A percentile compares a stretch with the other conserved stretches of the same genome.
Conservation (phyloP, 1,140 invertebrate genomes). For the Drosophila pectinifera region DNA sequence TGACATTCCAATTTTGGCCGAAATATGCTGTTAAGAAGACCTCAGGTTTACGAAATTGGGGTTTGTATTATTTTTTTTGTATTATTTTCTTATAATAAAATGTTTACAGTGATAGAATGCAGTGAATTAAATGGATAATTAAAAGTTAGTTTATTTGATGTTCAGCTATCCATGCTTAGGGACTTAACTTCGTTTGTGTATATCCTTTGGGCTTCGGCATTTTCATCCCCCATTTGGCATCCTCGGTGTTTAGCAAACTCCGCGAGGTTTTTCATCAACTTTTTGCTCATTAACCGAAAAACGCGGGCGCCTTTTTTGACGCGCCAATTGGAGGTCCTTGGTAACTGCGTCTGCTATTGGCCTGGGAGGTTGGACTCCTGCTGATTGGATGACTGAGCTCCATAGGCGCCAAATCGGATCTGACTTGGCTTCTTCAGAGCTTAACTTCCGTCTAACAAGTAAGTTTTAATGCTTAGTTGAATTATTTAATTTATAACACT, state of each 20-base stretch:
- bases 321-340: slow-evolving; percentile 73
- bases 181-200: slow-evolving; percentile 8
- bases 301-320: slow-evolving; percentile 69
- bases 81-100: too few species aligned
- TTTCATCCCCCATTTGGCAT: slow-evolving; percentile 56
- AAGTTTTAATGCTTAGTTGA: neutral
- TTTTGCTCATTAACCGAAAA: slow-evolving; percentile 78
- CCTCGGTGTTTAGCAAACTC: slow-evolving; percentile 63
- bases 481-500: too few species aligned
- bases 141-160: too few species aligned
- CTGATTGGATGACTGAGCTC: slow-evolving; percentile 63
- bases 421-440: neutral
- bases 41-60: too few species aligned
- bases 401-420: slow-evolving; percentile 47
- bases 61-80: too few species aligned
- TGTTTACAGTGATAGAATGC: too few species aligned
- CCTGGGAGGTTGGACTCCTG: slow-evolving; percentile 52
- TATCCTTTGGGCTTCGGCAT: slow-evolving; percentile 30
- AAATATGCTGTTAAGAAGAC: too few species aligned
- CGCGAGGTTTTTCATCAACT: slow-evolving; percentile 49
- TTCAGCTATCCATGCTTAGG: too few species aligned
- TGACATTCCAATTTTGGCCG: too few species aligned
- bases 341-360: slow-evolving; percentile 66
- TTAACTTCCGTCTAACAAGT: neutral
- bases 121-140: too few species aligned